Conservation (phyloP, 2,113 vertebrate genomes). For the Suricata suricatta region DNA sequence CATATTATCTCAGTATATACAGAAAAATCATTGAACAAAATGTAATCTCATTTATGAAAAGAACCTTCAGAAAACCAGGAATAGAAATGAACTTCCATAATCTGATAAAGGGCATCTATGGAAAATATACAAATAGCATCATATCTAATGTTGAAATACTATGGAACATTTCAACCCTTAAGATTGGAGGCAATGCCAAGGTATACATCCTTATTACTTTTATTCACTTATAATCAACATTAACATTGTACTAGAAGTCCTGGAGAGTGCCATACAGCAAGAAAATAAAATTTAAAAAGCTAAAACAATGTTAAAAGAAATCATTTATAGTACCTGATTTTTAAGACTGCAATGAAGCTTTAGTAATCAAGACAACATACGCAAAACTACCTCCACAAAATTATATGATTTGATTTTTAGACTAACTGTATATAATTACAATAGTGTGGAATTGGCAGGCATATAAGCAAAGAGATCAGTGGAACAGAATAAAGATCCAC, state of each 20-base stretch:
- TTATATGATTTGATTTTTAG: not conserved
- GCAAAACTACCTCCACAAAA: not conserved
- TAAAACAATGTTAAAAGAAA: not conserved
- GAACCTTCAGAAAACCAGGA: not conserved
- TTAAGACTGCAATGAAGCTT: not conserved
- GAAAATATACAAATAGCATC: not conserved
- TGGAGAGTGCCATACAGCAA: too few species aligned
- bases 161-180: not conserved
- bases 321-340: not conserved
- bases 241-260: not conserved
- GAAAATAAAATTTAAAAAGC: not conserved
- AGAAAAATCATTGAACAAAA: not conserved
- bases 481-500: not conserved
- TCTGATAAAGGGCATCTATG: not conserved
- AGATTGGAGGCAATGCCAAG: not conserved
- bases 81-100: not conserved
- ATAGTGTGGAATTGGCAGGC: not conserved
- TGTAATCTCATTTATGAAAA: not conserved
- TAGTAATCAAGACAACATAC: not conserved
- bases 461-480: not conserved
- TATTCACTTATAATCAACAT: not conserved
- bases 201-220: not conserved
- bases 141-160: not conserved
- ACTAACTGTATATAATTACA: not conserved
- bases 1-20: not conserved